Conservation (phyloP, 1,140 invertebrate species). For the Yoshiicerus persimilis region DNA sequence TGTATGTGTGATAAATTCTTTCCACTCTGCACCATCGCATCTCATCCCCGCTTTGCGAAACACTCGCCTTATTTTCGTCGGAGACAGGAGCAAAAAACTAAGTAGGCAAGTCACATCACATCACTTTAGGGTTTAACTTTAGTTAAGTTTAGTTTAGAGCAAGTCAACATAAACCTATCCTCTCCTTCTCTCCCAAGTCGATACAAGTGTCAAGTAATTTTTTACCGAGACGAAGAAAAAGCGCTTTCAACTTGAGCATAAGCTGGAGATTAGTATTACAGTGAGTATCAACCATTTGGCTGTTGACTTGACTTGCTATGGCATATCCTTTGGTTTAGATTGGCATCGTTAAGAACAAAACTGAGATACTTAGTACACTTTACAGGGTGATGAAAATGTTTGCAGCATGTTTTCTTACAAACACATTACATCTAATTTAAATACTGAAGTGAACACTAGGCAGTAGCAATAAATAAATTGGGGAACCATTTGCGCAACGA, state of each 20-base stretch:
- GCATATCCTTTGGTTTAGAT: not conserved
- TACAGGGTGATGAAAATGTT: not conserved
- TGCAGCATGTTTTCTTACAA: not conserved
- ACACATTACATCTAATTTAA: not conserved
- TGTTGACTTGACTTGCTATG: not conserved
- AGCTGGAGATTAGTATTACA: constrained; percentile 6
- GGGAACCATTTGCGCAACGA: too few relatives aligned
- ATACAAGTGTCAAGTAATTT: constrained; percentile 18
- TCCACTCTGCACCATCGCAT: constrained; percentile 2
- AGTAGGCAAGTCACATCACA: constrained; percentile 14
- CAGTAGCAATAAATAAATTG: too few relatives aligned
- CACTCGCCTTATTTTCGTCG: not conserved
- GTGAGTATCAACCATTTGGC: constrained; percentile 12
- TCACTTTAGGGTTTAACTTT: constrained; percentile 8
- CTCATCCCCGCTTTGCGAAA: not conserved
- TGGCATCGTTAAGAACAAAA: constrained; percentile 2
- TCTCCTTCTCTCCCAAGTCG: constrained; percentile 6
- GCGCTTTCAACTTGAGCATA: constrained; percentile 4
- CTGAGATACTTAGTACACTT: not conserved
- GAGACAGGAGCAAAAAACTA: not conserved
- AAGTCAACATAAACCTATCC: not conserved
- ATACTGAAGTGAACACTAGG: too few relatives aligned
- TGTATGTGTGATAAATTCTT: constrained; percentile 18
- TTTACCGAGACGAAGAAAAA: not conserved
- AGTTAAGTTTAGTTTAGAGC: constrained; percentile 17